Percentiles rank a stretch among this genome's conserved stretches.
Evolutionary conservation across 2,888 invertebrate species (phyloP).

Genomic region (Drosophila nigritarsus): DNA sequence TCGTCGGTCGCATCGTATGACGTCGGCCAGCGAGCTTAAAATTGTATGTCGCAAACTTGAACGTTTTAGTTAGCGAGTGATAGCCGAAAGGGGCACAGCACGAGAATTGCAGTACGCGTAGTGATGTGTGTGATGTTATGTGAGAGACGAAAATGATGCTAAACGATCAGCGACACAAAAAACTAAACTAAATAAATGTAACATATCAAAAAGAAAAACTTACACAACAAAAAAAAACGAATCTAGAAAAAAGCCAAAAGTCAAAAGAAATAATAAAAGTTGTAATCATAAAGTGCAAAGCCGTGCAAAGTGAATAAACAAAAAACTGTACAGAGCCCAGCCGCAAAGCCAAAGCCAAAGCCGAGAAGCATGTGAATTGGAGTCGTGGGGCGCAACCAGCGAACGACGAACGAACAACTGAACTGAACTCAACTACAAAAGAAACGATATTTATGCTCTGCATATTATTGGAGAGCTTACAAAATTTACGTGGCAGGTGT

Average conservation of each 20-base stretch:
- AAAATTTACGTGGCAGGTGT: conserved; percentile 76
- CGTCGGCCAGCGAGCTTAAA: conserved; percentile 54
- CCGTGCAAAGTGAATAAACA: conserved; percentile 48
- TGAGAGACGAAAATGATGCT: conserved; percentile 37
- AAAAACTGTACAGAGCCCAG: conserved; percentile 37
- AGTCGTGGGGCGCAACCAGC: conserved; percentile 26
- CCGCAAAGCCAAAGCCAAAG: conserved; percentile 10
- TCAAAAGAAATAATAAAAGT: conserved; percentile 20
- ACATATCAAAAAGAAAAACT: conserved; percentile 25
- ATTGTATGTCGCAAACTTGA: conserved; percentile 57
- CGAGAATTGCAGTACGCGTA: conserved; percentile 34
- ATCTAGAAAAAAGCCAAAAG: conserved; percentile 16
- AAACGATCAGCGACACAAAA: conserved; percentile 18
- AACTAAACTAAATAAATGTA: conserved; percentile 44
- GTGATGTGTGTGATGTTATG: conserved; percentile 45
- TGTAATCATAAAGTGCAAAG: conserved; percentile 44
- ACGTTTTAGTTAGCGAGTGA: conserved; percentile 60
- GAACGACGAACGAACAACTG: conserved; percentile 10
- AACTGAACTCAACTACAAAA: conserved; percentile 7
- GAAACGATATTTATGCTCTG: conserved; percentile 59
- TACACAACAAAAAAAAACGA: conserved; percentile 1
- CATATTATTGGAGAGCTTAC: conserved; percentile 57
- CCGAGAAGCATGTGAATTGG: conserved; percentile 41
- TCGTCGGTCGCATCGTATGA: conserved; percentile 32
- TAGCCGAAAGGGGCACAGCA: conserved; percentile 66